Base-by-base conservation (phyloP, 2,797 vertebrate species). In the Lates japonicus region DNA sequence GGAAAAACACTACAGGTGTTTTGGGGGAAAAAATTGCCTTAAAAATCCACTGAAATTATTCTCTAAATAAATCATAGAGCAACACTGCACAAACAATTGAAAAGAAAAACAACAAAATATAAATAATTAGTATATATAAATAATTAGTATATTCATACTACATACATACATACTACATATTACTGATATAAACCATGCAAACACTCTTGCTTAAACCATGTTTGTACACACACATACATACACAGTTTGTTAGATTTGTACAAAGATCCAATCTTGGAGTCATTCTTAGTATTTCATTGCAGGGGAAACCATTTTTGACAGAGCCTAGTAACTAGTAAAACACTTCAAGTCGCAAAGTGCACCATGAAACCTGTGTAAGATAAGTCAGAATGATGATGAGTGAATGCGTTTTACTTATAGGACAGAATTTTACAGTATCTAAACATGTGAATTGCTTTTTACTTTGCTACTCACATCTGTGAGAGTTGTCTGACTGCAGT, bases 121-220 rank as follows among this genome's bases (percentile, higher is more conserved):
- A 14, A 55, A 55, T 37, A 64, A 46, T 74, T 25, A 42, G 9
- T 68, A 73, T 31, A n/a, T n/a, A n/a, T n/a, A n/a, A n/a, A n/a
- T n/a, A n/a, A n/a, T n/a, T n/a, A n/a, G n/a, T n/a, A n/a, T n/a
- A n/a, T n/a, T n/a, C n/a, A n/a, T n/a, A n/a, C n/a, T n/a, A n/a
- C n/a, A n/a, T n/a, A n/a, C n/a, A n/a, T n/a, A n/a, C n/a, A n/a
- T n/a, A n/a, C n/a, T n/a, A n/a, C n/a, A n/a, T n/a, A n/a, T n/a
- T n/a, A n/a, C 31, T 51, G 8, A 73, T 61, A 8, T n/a, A 74
- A 80, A 72, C 29, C 71, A 84, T 71, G 71, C 75, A 84, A 74
- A 80, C 57, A 74, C 39, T 66, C 25, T 57, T 55, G 9, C 39
- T 81, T 31, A 84, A 63, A 55, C n/a, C 58, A 61, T 73, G 17